Conservation (phyloP, 2,113 vertebrate species). For the Diphyllodes magnificus region DNA sequence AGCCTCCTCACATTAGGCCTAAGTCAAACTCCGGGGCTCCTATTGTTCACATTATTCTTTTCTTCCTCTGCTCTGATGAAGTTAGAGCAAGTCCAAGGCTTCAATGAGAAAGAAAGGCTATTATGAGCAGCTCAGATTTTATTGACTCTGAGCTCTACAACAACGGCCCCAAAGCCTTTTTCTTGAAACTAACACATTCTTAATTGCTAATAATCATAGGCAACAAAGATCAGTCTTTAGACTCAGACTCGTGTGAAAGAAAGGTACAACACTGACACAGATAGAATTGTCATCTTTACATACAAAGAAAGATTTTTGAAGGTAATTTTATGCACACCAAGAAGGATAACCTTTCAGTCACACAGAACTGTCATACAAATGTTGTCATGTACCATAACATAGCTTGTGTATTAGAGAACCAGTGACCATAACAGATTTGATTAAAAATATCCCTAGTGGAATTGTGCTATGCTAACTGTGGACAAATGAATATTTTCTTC, state of each 20-base stretch:
- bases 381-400: background rate
- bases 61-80: conserved; percentile 56
- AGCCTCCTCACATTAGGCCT: conserved; percentile 59
- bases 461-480: background rate
- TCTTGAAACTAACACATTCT: conserved; percentile 46
- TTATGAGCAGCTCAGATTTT: conserved; percentile 66
- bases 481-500: background rate
- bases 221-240: conserved; percentile 3
- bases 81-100: conserved; percentile 70
- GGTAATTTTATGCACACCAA: background rate
- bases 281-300: background rate
- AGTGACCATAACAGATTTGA: background rate
- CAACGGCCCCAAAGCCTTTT: conserved; percentile 38
- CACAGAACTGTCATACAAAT: background rate
- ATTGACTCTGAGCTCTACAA: conserved; percentile 64
- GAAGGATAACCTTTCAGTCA: background rate
- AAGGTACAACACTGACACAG: background rate
- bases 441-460: background rate
- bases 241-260: background rate
- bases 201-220: conserved; percentile 56
- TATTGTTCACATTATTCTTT: conserved; percentile 63
- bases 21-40: conserved; percentile 66
- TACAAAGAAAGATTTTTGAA: background rate
- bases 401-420: background rate
- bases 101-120: conserved; percentile 52